Base-by-base conservation (phyloP, 2,113 vertebrate species). In the Syrmaticus mikado region DNA sequence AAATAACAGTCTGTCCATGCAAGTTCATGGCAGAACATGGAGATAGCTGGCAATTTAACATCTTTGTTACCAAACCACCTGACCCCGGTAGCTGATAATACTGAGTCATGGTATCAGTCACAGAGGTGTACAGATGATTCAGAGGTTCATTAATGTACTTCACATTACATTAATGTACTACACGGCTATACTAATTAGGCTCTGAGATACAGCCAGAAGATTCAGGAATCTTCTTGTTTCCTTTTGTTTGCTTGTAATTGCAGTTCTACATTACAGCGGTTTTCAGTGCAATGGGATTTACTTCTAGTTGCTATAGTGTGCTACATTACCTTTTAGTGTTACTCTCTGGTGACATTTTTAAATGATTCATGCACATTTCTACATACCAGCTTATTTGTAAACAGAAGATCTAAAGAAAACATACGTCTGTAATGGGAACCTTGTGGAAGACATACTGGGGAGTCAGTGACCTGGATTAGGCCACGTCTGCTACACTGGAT, bases 41-140 rank as follows among this genome's bases (percentile, higher is more conserved):
- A 85, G 45, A 58, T 0, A 62, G 58, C 2, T 11, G 48, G 52
- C 25, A 83, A 71, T 77, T 77, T 64, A 90, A 71, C 74, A 48
- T 32, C 73, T 92, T 72, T 62, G 58, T n/a, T 64, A 93, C 52
- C 43, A 90, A 95, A 88, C n/a, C 38, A 78, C 27, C n/a, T 95
- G 36, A 72, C 60, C 21, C 17, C 66, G 19, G 6, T 88, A 74
- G 55, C 52, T 95, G 81, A 46, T 89, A 86, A 83, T 76, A 82
- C 74, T 95, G 92, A 93, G 66, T 95, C 90, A 95, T 40, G 61
- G 86, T 94, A 93, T 94, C 96, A 96, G 90, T 94, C 96, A 92
- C 80, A 94, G 53, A 96, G 87, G 70, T 95, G 74, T 89, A 87
- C 76, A 84, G 86, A 94, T 96, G 96, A 95, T 93, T 96, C 96